Conservation (phyloP, 2,888 invertebrate species). For the Drosophila kokeensis region DNA sequence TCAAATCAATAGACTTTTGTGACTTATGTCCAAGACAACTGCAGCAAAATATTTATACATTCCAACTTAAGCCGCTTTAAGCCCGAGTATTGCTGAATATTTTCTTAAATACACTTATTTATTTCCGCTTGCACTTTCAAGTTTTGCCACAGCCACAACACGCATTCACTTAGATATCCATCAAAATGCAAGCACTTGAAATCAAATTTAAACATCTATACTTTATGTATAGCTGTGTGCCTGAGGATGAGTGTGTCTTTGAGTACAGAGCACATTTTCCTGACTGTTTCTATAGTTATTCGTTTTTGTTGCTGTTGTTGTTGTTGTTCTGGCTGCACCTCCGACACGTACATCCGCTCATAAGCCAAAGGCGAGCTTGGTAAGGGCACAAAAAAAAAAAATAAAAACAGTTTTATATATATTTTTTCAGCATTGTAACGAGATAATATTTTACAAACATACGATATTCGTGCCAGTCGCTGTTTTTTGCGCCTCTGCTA, state of each 20-base stretch:
- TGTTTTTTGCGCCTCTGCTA: conserved; percentile 56
- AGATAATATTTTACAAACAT: conserved; percentile 79
- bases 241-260: conserved; percentile 4
- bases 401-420: neutral
- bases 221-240: conserved; percentile 9
- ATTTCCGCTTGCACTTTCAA: conserved; percentile 9
- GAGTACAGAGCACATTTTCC: conserved; percentile 9
- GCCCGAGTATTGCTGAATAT: conserved; percentile 4
- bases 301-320: neutral
- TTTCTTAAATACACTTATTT: conserved; percentile 14
- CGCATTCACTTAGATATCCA: conserved; percentile 80
- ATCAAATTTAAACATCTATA: conserved; percentile 77
- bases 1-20: neutral
- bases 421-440: conserved; percentile 70
- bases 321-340: conserved; percentile 6
- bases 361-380: conserved; percentile 72
- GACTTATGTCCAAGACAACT: neutral
- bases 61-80: neutral
- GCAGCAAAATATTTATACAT: neutral
- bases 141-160: conserved; percentile 64
- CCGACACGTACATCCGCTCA: conserved; percentile 77
- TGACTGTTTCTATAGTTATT: conserved; percentile 21
- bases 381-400: conserved; percentile 37
- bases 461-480: conserved; percentile 55
- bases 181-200: conserved; percentile 76